Evolutionary conservation across 2,113 vertebrate genomes (phyloP).

Genomic region (Epinephelus moara): DNA sequence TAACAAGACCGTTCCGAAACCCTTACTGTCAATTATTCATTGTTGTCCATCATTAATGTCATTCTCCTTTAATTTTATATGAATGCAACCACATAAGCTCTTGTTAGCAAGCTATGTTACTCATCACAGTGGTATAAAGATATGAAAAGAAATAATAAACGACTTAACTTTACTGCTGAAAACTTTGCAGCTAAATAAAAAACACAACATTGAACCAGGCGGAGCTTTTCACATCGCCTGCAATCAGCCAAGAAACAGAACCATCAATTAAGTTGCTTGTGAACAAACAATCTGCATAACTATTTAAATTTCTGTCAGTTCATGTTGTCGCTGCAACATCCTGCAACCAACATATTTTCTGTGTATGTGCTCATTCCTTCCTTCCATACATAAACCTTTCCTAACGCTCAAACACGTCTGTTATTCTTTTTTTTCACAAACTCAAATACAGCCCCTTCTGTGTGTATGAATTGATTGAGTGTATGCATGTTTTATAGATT

Average conservation of each 20-base stretch:
- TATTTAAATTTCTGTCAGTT: not conserved
- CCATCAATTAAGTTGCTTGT: slow-evolving; percentile 16
- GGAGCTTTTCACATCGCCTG: not conserved
- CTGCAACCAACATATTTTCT: not conserved
- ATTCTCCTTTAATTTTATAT: not conserved
- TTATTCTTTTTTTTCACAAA: not conserved
- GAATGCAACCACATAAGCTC: not conserved
- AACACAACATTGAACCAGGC: not conserved
- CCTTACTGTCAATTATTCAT: not conserved
- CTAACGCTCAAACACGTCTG: not conserved
- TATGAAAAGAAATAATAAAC: not conserved
- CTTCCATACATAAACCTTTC: not conserved
- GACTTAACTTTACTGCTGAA: not conserved
- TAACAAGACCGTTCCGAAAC: not conserved
- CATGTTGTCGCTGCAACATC: not conserved
- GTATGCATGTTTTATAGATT: slow-evolving; percentile 43
- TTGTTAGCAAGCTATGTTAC: not conserved
- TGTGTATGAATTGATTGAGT: slow-evolving; percentile 5
- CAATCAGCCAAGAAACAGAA: slow-evolving; percentile 13
- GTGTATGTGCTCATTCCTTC: not conserved
- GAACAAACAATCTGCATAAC: slow-evolving; percentile 11
- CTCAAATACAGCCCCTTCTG: not conserved
- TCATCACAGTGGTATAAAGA: not conserved
- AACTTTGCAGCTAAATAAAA: slow-evolving; percentile 12
- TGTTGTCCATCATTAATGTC: not conserved